Evolutionary conservation across 2,888 invertebrate species (phyloP), one percentile per base, ranked within the genome.

Genomic region (Chymomyza caudatula): DNA sequence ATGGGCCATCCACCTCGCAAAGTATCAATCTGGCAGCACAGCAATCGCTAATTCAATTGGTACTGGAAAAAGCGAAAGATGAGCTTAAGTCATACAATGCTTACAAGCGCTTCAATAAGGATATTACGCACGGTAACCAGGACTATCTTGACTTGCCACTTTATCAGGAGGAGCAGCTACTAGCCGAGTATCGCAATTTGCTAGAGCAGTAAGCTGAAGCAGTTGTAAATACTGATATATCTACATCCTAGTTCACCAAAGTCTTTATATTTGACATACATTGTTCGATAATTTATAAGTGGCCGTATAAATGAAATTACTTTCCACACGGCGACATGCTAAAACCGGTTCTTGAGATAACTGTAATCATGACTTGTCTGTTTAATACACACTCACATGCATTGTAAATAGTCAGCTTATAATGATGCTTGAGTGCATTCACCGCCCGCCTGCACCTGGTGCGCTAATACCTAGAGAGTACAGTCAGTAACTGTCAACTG

Each of bases 91-190:
- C 88, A 0, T 74, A 79, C 51, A 74, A 85, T 71, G 95, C 95
- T 0, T 92, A 92, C 65, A 88, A 92, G 11, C 91, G 95, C 0
- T 91, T 95, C 25, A 90, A 92, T 1, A 91, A 92, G 2, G 93
- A 94, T 71, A 88, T 93, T 43, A 85, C 77, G 1, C 67, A 73
- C 20, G 93, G 92, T 67, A 95, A 95, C 44, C 94, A 95, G 76
- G 95, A 95, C 73, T 94, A 96, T 85, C 91, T 96, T 62, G 95
- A 96, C 90, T 90, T 95, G 17, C 92, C 93, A 0, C 91, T 96
- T 17, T 89, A 92, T 0, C 94, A 94, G 69, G 96, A 96, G 87
- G 93, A 94, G 78, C 90, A 92, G 42, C 93, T 94, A 81, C 91
- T 95, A 1, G 91, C 90, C 15, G 93, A 94, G 86, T 95, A 95